Conservation (phyloP, 2,113 vertebrate species). For the Piprites chloris region DNA sequence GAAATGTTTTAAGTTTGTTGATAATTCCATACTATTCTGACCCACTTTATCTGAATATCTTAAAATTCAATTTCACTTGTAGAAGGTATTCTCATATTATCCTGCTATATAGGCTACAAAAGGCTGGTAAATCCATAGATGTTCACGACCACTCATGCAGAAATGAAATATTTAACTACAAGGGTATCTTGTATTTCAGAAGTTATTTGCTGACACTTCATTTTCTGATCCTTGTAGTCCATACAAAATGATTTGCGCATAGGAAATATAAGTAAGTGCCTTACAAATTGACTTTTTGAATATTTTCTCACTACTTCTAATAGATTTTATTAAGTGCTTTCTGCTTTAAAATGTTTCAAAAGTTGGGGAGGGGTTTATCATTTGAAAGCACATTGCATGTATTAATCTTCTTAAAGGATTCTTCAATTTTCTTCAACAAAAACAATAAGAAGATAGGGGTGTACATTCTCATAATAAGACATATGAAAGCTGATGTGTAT, state of each 20-base stretch:
- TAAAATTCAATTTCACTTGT: conserved; percentile 71
- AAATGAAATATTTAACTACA: conserved; percentile 80
- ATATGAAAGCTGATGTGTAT: conserved; percentile 25
- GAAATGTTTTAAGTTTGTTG: conserved; percentile 73
- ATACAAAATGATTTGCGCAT: conserved; percentile 68
- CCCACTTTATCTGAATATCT: conserved; percentile 71
- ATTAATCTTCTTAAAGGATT: conserved; percentile 56
- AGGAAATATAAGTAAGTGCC: conserved; percentile 67
- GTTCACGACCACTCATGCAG: conserved; percentile 68
- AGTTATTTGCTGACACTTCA: conserved; percentile 74
- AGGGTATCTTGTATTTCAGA: conserved; percentile 70
- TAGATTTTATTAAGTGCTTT: conserved; percentile 64
- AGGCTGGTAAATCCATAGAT: conserved; percentile 70
- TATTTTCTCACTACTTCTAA: conserved; percentile 67
- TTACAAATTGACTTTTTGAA: conserved; percentile 65
- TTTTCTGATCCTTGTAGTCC: conserved; percentile 71
- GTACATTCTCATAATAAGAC: conserved; percentile 39
- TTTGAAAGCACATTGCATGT: conserved; percentile 54
- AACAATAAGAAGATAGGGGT: conserved; percentile 43
- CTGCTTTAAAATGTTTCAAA: conserved; percentile 45
- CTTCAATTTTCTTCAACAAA: conserved; percentile 45
- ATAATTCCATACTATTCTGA: conserved; percentile 66
- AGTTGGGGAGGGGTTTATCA: not conserved
- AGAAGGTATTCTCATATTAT: conserved; percentile 66
- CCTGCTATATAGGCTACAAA: conserved; percentile 59